Base-by-base conservation (phyloP, 2,113 vertebrate species). In the Myrmecophaga tridactyla region DNA sequence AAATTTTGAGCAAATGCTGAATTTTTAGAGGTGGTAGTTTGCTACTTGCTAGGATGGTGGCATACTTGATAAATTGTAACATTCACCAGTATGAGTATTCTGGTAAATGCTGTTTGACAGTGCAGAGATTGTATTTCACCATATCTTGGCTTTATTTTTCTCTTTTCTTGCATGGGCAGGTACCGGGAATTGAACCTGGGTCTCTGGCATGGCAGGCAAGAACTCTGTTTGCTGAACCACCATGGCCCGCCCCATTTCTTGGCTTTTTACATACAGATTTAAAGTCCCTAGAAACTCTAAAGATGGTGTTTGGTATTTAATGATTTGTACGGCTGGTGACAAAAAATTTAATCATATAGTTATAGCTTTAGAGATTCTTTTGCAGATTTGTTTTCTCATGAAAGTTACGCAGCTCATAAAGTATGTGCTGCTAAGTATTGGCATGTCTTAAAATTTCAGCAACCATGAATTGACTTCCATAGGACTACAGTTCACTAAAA, bases 81-180 rank as follows among this genome's bases (percentile, higher is more conserved):
- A 88, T 63, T 91, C 60, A 77, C 13, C 53, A 90, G 12, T 43
- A 63, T 78, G 67, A 92, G 76, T 89, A 72, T 84, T 92, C 58
- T 80, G 36, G 56, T 94, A 67, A 85, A 89, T 65, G 85, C 56
- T 94, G 51, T 94, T 90, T 96, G 92, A 95, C 86, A 90, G 48
- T 11, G 3, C 62, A 81, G 46, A 31, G 58, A 51, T 70, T 90
- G 34, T 70, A 62, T 94, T 95, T 86, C 36, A 39, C 18, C 75
- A 90, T 90, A 80, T 87, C 93, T 86, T 96, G 70, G 83, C 70
- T 96, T 97, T 97, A 97, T 96, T n/a, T n/a, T n/a, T n/a, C n/a
- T n/a, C n/a, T n/a, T n/a, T n/a, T n/a, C n/a, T n/a, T n/a, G n/a
- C n/a, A n/a, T n/a, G n/a, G n/a, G n/a, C n/a, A n/a, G n/a, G n/a